Conservation (phyloP, 2,797 vertebrate species). For the Sebastiscus tertius region DNA sequence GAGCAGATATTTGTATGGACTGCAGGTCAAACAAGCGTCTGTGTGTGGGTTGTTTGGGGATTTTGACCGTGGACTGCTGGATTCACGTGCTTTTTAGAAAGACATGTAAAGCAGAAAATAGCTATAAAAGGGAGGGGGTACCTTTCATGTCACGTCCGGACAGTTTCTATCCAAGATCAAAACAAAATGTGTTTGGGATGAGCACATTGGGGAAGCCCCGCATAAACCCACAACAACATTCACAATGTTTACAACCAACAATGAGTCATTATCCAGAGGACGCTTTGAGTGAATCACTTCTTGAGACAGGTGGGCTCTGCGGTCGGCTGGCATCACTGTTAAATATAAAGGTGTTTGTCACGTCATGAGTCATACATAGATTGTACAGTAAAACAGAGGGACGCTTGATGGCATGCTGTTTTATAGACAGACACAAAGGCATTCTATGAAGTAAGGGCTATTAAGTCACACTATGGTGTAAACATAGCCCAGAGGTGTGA, state of each 20-base stretch:
- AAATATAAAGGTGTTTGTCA: slow-evolving; percentile 43
- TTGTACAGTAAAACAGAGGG: slow-evolving; percentile 36
- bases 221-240: slow-evolving; percentile 23
- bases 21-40: slow-evolving; percentile 29
- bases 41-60: slow-evolving; percentile 14
- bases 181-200: slow-evolving; percentile 35
- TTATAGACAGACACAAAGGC: slow-evolving; percentile 57
- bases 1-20: slow-evolving; percentile 48
- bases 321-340: slow-evolving; percentile 28
- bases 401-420: slow-evolving; percentile 48
- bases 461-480: slow-evolving; percentile 17
- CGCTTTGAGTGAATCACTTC: slow-evolving; percentile 42
- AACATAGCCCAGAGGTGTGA: slow-evolving; percentile 33
- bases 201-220: slow-evolving; percentile 53
- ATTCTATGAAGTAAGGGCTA: slow-evolving; percentile 28
- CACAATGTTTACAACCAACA: slow-evolving; percentile 65
- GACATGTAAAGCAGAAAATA: slow-evolving; percentile 9
- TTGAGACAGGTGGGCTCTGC: slow-evolving; percentile 56
- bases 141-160: slow-evolving; percentile 31
- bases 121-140: neutral
- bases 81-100: slow-evolving; percentile 10
- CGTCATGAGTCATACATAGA: slow-evolving; percentile 42
- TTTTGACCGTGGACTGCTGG: slow-evolving; percentile 61
- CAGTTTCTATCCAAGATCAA: slow-evolving; percentile 45
- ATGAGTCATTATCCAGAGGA: slow-evolving; percentile 66